These are phyloP conservation scores for Aethes cnicana DNA, from an alignment of 2,888 invertebrate species.

Conservation along the genomic window DNA sequence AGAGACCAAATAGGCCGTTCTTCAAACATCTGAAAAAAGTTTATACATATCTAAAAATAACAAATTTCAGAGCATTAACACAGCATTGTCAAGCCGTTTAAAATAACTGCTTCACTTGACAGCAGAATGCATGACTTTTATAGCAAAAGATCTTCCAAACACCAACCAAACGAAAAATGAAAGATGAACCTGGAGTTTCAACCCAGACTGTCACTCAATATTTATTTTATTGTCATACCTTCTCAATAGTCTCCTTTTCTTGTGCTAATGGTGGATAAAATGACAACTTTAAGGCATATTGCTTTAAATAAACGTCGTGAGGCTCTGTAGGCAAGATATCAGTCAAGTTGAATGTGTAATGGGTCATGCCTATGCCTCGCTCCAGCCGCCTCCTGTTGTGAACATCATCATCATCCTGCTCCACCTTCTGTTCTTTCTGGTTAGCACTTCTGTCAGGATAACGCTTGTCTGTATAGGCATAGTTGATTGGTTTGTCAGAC, in stretches of 20 bases:
- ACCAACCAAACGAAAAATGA: no score
- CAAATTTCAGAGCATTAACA: background rate
- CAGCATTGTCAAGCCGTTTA: no score
- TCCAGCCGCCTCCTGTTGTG: conserved; percentile 57
- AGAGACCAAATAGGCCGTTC: conserved; percentile 95
- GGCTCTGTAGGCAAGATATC: conserved; percentile 85
- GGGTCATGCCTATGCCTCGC: conserved; percentile 75
- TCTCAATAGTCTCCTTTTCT: conserved; percentile 72
- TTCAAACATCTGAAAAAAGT: conserved; percentile 86
- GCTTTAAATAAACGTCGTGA: conserved; percentile 79
- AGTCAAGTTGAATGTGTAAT: conserved; percentile 84
- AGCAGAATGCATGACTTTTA: no score
- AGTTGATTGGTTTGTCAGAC: conserved; percentile 83
- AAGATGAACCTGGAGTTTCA: no score
- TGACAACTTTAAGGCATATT: conserved; percentile 69
- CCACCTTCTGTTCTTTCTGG: conserved; percentile 39
- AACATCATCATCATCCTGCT: conserved; percentile 52
- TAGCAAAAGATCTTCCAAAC: no score
- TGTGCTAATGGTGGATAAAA: conserved; percentile 63
- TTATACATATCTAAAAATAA: background rate
- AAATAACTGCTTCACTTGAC: no score
- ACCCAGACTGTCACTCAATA: background rate
- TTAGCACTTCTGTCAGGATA: conserved; percentile 42
- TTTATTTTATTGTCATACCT: conserved; percentile 49
- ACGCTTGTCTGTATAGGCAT: conserved; percentile 64